Evolutionary conservation across 1,140 invertebrate species (phyloP).

Genomic region (Papilio polytes): DNA sequence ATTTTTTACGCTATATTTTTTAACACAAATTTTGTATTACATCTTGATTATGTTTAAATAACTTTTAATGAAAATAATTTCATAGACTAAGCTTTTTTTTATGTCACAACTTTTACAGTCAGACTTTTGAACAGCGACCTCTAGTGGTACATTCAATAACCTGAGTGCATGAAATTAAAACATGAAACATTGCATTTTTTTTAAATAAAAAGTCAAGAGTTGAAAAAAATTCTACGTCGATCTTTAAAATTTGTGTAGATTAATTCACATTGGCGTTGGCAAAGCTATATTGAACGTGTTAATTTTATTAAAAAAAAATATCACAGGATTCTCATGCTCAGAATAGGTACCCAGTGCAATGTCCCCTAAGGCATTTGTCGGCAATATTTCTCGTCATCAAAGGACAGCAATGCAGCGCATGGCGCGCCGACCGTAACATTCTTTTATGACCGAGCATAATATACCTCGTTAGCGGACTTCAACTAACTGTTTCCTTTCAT

Average conservation of each 20-base stretch:
- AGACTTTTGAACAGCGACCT: no score
- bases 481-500: slow-evolving; percentile 38
- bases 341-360: slow-evolving; percentile 34
- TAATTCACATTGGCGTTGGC: background rate
- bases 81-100: no score
- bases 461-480: slow-evolving; percentile 31
- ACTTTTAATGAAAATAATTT: no score
- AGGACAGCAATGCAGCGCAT: slow-evolving; percentile 37
- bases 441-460: slow-evolving; percentile 40
- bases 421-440: slow-evolving; percentile 39
- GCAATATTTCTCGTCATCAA: slow-evolving; percentile 39
- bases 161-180: no score
- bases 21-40: background rate
- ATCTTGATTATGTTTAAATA: no score
- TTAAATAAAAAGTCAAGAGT: no score
- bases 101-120: no score
- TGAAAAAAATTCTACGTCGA: no score
- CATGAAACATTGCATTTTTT: no score
- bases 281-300: background rate
- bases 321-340: background rate
- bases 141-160: no score
- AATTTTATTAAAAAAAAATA: background rate
- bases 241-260: background rate
- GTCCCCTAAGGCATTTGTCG: slow-evolving; percentile 36
- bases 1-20: background rate